Evolutionary conservation across 2,888 invertebrate species (phyloP).

Genomic region (Sclerodermus sp.): DNA sequence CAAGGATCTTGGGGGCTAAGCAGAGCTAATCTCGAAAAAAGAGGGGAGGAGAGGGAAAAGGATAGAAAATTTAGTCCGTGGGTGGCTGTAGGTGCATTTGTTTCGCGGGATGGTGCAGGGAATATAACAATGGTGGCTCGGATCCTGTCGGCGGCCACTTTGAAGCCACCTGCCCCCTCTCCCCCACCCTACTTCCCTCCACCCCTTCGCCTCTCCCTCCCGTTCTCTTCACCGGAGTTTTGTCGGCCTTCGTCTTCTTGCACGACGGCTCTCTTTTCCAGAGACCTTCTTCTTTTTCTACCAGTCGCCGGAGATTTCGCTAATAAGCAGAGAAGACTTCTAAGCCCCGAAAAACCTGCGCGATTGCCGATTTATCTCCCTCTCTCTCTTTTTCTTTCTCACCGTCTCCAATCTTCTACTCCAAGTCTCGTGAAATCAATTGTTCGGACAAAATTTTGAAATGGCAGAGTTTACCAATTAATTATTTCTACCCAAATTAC

Average conservation of each 20-base stretch:
- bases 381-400: neutral
- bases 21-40: neutral
- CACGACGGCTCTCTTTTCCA: neutral
- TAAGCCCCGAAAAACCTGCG: constrained; percentile 17
- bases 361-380: no score
- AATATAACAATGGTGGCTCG: constrained; percentile 24
- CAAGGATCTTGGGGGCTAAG: no score
- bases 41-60: constrained; percentile 1
- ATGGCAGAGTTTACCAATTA: no score
- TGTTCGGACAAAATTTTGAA: no score
- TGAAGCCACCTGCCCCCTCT: constrained; percentile 29
- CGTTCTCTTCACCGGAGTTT: no score
- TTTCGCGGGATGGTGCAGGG: constrained; percentile 34
- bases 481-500: no score
- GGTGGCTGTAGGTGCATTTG: constrained; percentile 24
- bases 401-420: no score
- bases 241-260: no score
- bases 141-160: constrained; percentile 35
- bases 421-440: no score
- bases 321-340: constrained; percentile 36
- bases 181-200: constrained; percentile 3
- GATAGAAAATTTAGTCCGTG: constrained; percentile 9
- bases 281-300: constrained; percentile 7
- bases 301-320: constrained; percentile 29
- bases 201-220: no score